Conservation (phyloP, 1,140 invertebrate species). For the Colletes latitarsis region DNA sequence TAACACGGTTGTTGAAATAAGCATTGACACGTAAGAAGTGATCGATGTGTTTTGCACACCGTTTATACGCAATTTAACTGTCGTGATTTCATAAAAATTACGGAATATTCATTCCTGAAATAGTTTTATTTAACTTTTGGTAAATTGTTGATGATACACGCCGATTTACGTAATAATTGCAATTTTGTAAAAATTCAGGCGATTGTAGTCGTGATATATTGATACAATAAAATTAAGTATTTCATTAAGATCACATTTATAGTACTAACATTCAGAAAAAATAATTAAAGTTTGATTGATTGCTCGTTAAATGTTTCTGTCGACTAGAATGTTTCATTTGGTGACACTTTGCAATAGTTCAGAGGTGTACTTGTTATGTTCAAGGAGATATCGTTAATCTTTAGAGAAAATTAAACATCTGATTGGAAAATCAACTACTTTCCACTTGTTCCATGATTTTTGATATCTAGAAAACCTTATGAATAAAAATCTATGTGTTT, state of each 20-base stretch:
- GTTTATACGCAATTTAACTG: background rate
- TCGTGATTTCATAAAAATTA: background rate
- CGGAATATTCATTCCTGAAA: background rate
- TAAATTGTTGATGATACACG: too few species aligned
- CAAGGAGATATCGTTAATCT: background rate
- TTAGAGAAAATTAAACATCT: background rate
- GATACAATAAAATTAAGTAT: background rate
- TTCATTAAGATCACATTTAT: background rate
- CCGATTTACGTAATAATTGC: background rate
- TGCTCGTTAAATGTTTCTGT: too few species aligned
- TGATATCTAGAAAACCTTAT: background rate
- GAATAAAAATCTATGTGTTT: background rate
- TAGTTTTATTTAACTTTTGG: background rate
- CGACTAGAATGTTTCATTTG: background rate
- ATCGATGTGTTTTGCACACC: constrained; percentile 33
- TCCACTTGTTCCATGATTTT: background rate
- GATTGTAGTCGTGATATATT: background rate
- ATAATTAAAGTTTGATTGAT: background rate
- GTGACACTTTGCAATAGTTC: background rate
- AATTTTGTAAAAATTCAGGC: constrained; percentile 1
- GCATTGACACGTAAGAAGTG: constrained; percentile 45
- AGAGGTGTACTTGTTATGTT: background rate
- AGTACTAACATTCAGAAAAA: background rate
- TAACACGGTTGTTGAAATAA: constrained; percentile 30
- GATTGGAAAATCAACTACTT: background rate